Base-by-base conservation (phyloP, 2,797 vertebrate species). In the Sciaenops ocellatus region DNA sequence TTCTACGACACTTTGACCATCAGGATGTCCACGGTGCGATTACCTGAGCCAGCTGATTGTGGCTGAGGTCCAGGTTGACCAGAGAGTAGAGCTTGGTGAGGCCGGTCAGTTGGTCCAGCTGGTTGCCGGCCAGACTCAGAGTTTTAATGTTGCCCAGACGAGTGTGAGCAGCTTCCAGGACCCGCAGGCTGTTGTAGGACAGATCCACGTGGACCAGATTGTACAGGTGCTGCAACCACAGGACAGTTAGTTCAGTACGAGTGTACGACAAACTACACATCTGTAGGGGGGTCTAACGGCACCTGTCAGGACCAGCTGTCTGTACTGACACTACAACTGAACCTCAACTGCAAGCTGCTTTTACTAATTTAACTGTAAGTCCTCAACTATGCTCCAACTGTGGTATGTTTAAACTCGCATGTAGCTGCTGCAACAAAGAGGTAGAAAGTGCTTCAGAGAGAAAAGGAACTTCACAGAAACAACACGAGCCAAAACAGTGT, bases 81-180 rank as follows among this genome's bases (percentile, higher is more conserved):
- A 99, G 94, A 0, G 97, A 99, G 90, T 99, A 99, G 12, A 99
- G 96, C 87, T 98, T 99, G 73, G 95, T 96, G 85, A 99, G 96
- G 55, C 98, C 97, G 20, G 90, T 94, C 26, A 99, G 94, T 6
- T 75, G 95, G 82, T 97, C 94, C 74, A 99, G 92, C 54, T 96
- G 96, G 93, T 99, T 99, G 2, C 98, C 98, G 0, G 98, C 96
- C 91, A 99, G 94, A 84, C 96, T 98, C 71, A 99, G 92, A 4
- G 98, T 99, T 90, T 98, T 98, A 85, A 99, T 97, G 90, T 99
- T 99, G 38, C 98, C 98, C 78, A 99, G 94, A 68, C 97, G 97
- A 10, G 97, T 97, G 91, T 99, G 97, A 86, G 97, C 96, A 0
- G 96, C 96, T 92, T 98, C 96, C 73, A 99, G 89, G 2, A 94